Evolutionary conservation across 2,113 vertebrate species (phyloP).

Genomic region (Heterotis niloticus): DNA sequence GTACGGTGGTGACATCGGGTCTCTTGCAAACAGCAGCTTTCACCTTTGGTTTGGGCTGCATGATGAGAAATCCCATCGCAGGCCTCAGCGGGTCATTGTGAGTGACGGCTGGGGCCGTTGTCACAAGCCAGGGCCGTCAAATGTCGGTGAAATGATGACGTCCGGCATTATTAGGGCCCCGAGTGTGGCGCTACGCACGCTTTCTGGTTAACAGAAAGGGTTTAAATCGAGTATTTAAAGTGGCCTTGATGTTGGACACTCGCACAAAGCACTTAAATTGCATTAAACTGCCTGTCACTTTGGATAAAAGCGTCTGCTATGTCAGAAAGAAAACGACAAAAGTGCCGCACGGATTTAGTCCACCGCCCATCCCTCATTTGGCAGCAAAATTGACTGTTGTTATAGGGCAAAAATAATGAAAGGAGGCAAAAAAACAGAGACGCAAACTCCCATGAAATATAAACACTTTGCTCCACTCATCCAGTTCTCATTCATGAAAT

Average conservation of each 20-base stretch:
- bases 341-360: no score
- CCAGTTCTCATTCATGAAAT: constrained; percentile 40
- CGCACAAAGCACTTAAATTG: no score
- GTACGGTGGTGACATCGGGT: no score
- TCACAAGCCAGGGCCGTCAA: constrained; percentile 9
- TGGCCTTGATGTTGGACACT: no score
- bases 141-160: neutral
- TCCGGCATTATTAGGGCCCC: neutral
- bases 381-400: constrained; percentile 33
- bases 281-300: no score
- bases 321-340: no score
- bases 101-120: constrained; percentile 11
- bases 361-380: no score
- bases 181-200: neutral
- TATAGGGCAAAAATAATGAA: constrained; percentile 43
- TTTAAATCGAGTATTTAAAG: neutral
- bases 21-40: neutral
- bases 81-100: constrained; percentile 11
- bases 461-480: constrained; percentile 33
- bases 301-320: no score
- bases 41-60: neutral
- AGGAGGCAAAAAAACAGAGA: constrained; percentile 44
- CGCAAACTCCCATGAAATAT: constrained; percentile 39
- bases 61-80: neutral
- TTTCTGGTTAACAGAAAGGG: no score